Conservation (phyloP, 2,888 invertebrate genomes). For the Griposia aprilina region DNA sequence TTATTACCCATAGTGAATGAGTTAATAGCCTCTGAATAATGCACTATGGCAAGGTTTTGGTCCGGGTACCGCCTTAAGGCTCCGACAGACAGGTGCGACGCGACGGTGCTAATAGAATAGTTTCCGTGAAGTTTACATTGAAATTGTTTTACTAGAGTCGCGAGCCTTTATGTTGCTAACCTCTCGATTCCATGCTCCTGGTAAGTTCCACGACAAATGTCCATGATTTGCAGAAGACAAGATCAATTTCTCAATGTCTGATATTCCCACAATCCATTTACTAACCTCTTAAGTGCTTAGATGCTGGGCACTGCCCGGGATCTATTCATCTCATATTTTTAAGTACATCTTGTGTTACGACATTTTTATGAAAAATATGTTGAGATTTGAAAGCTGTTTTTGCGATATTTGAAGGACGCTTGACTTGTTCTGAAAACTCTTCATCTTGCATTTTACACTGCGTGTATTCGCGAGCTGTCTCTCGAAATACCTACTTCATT, state of each 20-base stretch:
- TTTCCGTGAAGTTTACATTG: too few species aligned
- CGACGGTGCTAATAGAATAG: too few species aligned
- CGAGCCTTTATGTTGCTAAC: background rate
- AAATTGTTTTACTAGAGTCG: too few species aligned
- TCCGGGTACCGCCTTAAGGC: too few species aligned
- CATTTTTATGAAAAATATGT: background rate
- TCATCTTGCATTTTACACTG: background rate
- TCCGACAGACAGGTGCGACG: too few species aligned
- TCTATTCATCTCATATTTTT: constrained; percentile 27
- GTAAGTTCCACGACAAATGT: background rate
- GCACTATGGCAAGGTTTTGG: too few species aligned
- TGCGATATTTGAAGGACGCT: background rate
- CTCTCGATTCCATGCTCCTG: background rate
- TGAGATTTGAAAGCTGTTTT: background rate
- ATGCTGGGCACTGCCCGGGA: background rate
- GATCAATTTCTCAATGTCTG: constrained; percentile 33
- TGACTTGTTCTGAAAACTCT: constrained; percentile 7
- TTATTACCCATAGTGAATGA: too few species aligned
- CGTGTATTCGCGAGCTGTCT: background rate
- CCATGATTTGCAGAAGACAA: background rate
- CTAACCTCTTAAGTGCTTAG: constrained; percentile 14
- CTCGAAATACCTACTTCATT: background rate
- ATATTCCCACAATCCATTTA: constrained; percentile 11
- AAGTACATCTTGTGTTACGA: constrained; percentile 14
- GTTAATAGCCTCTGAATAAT: too few species aligned